Evolutionary conservation across 2,113 vertebrate genomes (phyloP), one percentile per base, ranked within the genome.

Genomic region (Ameiurus melas): DNA sequence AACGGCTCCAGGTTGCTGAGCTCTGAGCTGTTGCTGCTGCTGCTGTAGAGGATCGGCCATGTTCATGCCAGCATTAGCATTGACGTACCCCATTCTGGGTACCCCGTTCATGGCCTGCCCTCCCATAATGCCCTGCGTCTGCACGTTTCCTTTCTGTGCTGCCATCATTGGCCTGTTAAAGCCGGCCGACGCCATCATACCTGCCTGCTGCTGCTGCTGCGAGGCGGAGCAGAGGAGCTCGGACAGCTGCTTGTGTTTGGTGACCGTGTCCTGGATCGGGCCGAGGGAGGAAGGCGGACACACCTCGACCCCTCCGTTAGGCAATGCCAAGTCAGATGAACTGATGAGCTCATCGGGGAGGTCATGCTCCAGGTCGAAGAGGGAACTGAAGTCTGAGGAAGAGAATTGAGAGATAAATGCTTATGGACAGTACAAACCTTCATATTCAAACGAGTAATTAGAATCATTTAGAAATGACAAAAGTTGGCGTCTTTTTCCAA

Each of bases 241-340:
- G 58, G 98, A 99, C 53, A 99, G 94, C 91, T 99, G 98, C 95
- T 99, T 99, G 94, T 99, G 97, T 96, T 99, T 99, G 87, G 97
- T 96, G 55, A 98, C 98, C 58, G 98, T 97, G 94, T 99, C 98
- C 93, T 98, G 98, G 53, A 93, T 91, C 36, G 92, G 91, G 33
- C 92, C 83, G 43, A 91, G 91, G 4, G 97, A 96, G 90, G 98
- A 97, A 91, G 98, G 95, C 91, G 98, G 98, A 93, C 94, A 96
- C 92, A 97, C 94, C 92, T 99, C 98, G 66, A 94, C 95, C 90
- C 98, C 95, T 90, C 98, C 98, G 53, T 99, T 99, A 90, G 96
- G 95, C 90, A 99, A 94, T 85, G 96, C 97, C 93, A 97, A 92
- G 92, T 99, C 97, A 0, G 97, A 96, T 64, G 98, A 98, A 95